Conservation (phyloP, 2,888 invertebrate genomes). For the Protodeltote pygarga region DNA sequence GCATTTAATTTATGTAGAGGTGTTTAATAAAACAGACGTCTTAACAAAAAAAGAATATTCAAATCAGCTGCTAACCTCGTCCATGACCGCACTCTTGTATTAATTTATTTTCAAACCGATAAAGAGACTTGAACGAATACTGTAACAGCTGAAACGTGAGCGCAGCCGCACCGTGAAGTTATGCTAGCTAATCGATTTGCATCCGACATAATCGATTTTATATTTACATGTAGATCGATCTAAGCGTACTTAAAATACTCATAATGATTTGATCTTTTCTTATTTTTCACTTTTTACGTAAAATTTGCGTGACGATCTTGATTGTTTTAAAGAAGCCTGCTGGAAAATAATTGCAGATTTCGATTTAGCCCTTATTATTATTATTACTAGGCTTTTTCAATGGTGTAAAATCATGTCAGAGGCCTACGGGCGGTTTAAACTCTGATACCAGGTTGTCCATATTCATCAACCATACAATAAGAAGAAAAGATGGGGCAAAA, state of each 20-base stretch:
- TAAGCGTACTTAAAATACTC: background rate
- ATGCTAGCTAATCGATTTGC: constrained; percentile 25
- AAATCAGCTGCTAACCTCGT: background rate
- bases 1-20: too few species aligned
- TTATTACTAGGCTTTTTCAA: too few species aligned
- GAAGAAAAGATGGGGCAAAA: too few species aligned
- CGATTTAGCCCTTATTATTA: too few species aligned
- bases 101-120: constrained; percentile 5
- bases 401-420: too few species aligned
- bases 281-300: background rate
- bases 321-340: too few species aligned
- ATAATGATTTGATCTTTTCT: background rate
- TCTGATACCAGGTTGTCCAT: too few species aligned
- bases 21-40: too few species aligned
- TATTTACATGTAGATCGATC: constrained; percentile 4
- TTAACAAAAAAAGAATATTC: too few species aligned
- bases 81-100: constrained; percentile 1
- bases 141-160: constrained; percentile 31
- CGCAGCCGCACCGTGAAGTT: background rate
- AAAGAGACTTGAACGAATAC: constrained; percentile 20
- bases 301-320: background rate
- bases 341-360: too few species aligned
- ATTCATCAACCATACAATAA: too few species aligned
- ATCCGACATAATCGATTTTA: constrained; percentile 31
- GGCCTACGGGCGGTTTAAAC: too few species aligned